Conservation (phyloP, 2,797 vertebrate genomes). For the Hydrolagus colliei region DNA sequence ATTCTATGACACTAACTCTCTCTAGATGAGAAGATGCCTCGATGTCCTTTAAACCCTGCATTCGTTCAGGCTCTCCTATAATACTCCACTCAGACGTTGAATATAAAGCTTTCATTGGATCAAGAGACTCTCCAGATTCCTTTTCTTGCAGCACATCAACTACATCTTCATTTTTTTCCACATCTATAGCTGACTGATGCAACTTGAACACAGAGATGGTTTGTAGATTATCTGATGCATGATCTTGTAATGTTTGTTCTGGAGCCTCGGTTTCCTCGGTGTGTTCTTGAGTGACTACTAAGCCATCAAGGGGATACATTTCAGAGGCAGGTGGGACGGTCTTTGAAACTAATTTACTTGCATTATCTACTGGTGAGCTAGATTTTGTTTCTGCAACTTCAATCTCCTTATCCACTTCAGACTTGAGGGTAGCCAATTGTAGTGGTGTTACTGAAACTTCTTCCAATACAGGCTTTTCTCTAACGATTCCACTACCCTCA, state of each 20-base stretch:
- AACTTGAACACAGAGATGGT: constrained; percentile 33
- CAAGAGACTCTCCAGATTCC: background rate
- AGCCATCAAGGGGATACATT: background rate
- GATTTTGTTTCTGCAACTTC: background rate
- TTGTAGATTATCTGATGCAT: background rate
- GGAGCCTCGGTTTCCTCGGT: background rate
- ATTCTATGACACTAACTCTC: too few species aligned
- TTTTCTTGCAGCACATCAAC: constrained; percentile 35
- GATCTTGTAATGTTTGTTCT: background rate
- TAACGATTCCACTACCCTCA: background rate
- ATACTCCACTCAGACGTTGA: background rate
- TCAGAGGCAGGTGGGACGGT: background rate
- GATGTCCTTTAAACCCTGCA: background rate
- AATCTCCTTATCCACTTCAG: background rate
- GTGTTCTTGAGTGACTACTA: background rate
- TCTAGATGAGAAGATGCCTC: background rate
- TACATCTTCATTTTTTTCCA: constrained; percentile 42
- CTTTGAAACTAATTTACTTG: background rate
- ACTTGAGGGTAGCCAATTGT: background rate
- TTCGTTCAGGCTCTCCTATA: background rate
- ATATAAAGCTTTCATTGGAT: background rate
- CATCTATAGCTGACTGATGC: background rate
- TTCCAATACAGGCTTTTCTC: background rate
- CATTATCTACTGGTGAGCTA: background rate
- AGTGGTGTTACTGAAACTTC: background rate